Evolutionary conservation across 2,888 invertebrate species (phyloP).

Genomic region (Pyrochroa serraticornis): DNA sequence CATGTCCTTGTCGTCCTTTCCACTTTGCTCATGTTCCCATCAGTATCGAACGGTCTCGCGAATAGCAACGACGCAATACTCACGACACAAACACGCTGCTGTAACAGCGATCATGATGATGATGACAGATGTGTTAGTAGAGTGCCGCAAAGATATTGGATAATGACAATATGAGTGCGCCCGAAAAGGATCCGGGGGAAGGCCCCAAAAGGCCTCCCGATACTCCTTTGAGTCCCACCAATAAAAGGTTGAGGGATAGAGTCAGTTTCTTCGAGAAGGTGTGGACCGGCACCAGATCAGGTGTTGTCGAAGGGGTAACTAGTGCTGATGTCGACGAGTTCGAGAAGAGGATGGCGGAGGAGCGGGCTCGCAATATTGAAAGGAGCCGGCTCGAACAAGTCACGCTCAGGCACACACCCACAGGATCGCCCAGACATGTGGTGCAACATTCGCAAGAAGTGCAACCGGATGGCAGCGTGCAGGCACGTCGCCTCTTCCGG

Average conservation of each 20-base stretch:
- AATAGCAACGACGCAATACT: slow-evolving; percentile 32
- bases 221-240: slow-evolving; percentile 53
- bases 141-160: slow-evolving; percentile 10
- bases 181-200: slow-evolving; percentile 38
- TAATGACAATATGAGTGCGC: slow-evolving; percentile 43
- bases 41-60: slow-evolving; percentile 55
- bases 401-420: slow-evolving; percentile 65
- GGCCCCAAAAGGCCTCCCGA: slow-evolving; percentile 47
- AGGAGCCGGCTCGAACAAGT: slow-evolving; percentile 64
- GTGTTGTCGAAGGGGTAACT: slow-evolving; percentile 42
- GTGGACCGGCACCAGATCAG: slow-evolving; percentile 65
- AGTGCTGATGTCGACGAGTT: slow-evolving; percentile 45
- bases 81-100: neutral
- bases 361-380: slow-evolving; percentile 44
- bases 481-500: slow-evolving; percentile 41
- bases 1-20: slow-evolving; percentile 37
- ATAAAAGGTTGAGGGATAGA: slow-evolving; percentile 69
- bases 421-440: slow-evolving; percentile 45
- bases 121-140: slow-evolving; percentile 31
- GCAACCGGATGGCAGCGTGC: slow-evolving; percentile 55
- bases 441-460: slow-evolving; percentile 42
- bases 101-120: neutral
- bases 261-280: slow-evolving; percentile 83
- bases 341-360: slow-evolving; percentile 45
- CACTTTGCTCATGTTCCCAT: slow-evolving; percentile 35